These are phyloP conservation scores for Barnardius zonarius DNA, from an alignment of 2,113 vertebrate genomes.

Conservation along the genomic window DNA sequence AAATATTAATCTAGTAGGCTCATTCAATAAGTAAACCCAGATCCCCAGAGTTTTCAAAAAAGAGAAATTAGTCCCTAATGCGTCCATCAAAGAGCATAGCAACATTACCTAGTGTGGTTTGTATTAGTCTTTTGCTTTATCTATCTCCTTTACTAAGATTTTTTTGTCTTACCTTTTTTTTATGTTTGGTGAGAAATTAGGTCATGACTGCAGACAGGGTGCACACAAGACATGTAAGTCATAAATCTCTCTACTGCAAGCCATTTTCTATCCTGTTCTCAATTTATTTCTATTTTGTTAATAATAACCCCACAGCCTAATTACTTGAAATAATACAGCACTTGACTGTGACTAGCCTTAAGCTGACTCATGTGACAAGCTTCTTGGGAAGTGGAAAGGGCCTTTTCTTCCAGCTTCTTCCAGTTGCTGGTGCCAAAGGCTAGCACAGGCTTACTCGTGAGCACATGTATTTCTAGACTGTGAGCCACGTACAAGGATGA, in stretches of 20 bases:
- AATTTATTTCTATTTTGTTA: conserved; percentile 21
- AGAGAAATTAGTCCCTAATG: not conserved
- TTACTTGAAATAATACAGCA: not conserved
- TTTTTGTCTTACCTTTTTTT: not conserved
- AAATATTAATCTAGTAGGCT: not conserved
- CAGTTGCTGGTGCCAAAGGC: accelerated
- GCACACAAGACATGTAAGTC: not conserved
- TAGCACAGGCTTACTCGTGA: accelerated
- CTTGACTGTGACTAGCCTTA: not conserved
- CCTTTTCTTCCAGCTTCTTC: not conserved
- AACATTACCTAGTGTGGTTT: conserved; percentile 6
- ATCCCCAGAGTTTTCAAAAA: not conserved
- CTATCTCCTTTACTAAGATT: not conserved
- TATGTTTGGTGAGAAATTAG: conserved; percentile 3
- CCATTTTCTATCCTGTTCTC: not conserved
- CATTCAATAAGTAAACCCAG: conserved; percentile 6
- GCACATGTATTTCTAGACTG: not conserved
- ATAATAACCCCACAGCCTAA: not conserved
- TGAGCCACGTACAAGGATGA: accelerated
- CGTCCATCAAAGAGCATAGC: conserved; percentile 23
- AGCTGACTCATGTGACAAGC: not conserved
- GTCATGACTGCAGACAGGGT: not conserved
- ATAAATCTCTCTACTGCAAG: not conserved
- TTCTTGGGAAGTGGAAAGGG: not conserved
- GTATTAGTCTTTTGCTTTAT: not conserved